Evolutionary conservation across 2,888 invertebrate genomes (phyloP), one percentile per base, ranked within the genome.

Genomic region (Sthenelais limicola): DNA sequence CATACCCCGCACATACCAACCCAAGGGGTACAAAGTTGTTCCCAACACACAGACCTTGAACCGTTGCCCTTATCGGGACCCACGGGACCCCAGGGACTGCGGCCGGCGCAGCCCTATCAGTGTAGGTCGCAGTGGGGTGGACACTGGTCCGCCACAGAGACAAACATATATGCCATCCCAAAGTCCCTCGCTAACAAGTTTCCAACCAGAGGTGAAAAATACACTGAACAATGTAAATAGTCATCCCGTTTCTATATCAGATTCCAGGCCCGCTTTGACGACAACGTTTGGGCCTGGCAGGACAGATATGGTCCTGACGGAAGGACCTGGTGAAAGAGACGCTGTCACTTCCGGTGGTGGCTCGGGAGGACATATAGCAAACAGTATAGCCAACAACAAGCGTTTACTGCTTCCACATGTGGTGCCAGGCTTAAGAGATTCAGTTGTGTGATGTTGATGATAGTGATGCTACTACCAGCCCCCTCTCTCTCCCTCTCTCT

Each of bases 371-470:
- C 62, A 62, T 28, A 62, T 62, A 62, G 62, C 62, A 12, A 62
- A 62, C 62, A 62, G 62, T 62, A 62, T 62, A 7, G 62, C 62
- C 35, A 38, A n/a, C 62, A 62, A 62, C 26, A 62, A 62, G 62
- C 18, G 62, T 21, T 24, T 62, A 5, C 62, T 62, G 21, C 38
- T 62, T 7, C 62, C 35, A 1, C 62, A 62, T 21, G 62, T 62
- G 38, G 62, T 28, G 1, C 35, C 62, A 24, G 62, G 62, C 15
- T 43, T 62, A 18, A 1, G 62, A 26, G 62, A 62, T 28, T 62
- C 62, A 1, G 62, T 62, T 15, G 62, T 62, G 38, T 62, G 38
- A 35, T 9, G 43, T n/a, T n/a, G n/a, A n/a, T n/a, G n/a, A n/a
- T n/a, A n/a, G n/a, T n/a, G n/a, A n/a, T n/a, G n/a, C n/a, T n/a